phyloP scores from a whole-genome alignment of 2,113 vertebrate genomes.

The Cranoglanis bouderius region DNA sequence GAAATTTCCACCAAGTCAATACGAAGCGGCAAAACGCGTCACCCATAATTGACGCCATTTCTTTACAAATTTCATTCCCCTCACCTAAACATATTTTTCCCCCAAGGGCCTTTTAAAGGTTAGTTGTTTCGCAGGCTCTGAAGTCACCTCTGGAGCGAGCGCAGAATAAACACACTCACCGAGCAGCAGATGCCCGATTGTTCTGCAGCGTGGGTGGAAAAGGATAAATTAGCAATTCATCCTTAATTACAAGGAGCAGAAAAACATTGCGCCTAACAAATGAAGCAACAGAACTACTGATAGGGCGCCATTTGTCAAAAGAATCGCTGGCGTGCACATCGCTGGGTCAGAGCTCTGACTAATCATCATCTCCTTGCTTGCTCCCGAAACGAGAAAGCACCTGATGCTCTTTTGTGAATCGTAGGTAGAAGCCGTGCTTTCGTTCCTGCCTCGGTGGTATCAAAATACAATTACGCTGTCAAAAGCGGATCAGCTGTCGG shows the following conservation, averaged over 20 bases:
- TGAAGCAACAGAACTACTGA: conserved; percentile 46
- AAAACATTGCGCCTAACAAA: conserved; percentile 49
- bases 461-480: not conserved
- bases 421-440: not conserved
- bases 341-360: conserved; percentile 19
- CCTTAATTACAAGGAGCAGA: conserved; percentile 55
- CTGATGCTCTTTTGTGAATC: not conserved
- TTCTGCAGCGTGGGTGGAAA: conserved; percentile 47
- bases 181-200: conserved; percentile 35
- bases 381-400: conserved; percentile 5
- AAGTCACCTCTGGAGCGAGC: not conserved
- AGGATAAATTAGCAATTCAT: conserved; percentile 59
- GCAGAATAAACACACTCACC: conserved; percentile 13
- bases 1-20: not conserved
- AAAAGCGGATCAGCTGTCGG: conserved; percentile 15
- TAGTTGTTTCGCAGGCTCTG: not conserved
- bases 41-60: not conserved
- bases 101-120: not conserved
- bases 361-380: conserved; percentile 33
- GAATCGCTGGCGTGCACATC: conserved; percentile 7
- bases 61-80: not conserved
- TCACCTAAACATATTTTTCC: not conserved
- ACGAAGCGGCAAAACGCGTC: not conserved
- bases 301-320: conserved; percentile 21
- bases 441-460: not conserved